Evolutionary conservation across 1,140 invertebrate genomes (phyloP), one percentile per base, ranked within the genome.

Genomic region (Eumaeus atala): DNA sequence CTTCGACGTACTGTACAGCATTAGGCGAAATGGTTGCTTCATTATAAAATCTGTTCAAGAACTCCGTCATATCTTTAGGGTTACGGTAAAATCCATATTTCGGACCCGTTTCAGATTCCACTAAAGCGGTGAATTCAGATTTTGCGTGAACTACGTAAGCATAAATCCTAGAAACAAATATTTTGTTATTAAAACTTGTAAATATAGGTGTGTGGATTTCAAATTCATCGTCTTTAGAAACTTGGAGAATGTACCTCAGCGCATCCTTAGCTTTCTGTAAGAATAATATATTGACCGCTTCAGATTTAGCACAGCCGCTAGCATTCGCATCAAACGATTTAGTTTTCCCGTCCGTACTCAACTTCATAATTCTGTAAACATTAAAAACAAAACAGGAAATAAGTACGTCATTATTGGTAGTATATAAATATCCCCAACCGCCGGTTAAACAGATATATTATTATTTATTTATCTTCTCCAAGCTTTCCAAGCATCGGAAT

Each of bases 291-390:
- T 89, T 89, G n/a, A 97, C 87, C 0, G 94, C 91, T 82, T 94
- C 93, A n/a, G 92, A 91, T 28, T 91, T 87, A 0, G 87, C 90
- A 66, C 92, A 93, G 0, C 93, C 93, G 60, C 91, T 88, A 0
- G 92, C 92, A 57, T 91, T 88, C 28, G 91, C 89, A 77, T 98
- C 97, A 74, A 98, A 98, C 0, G 91, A 91, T 73, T 93, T 94
- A 63, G 93, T 95, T 52, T 86, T 89, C n/a, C 95, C 94, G 59
- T 95, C 92, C 9, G 77, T 61, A 1, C 92, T 91, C 7, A 95
- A 73, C 68, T 93, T 93, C 34, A 91, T 91, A 61, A 90, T 54
- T 59, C 77, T 80, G 55, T 82, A 58, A 57, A 56, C 16, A 14
- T 14, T 14, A 16, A 14, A 12, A 9, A 16, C 14, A 38, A 3